Percentiles rank a stretch among this genome's conserved stretches.
Conservation (phyloP, 2,797 vertebrate species). For the Cryptoprocta ferox region DNA sequence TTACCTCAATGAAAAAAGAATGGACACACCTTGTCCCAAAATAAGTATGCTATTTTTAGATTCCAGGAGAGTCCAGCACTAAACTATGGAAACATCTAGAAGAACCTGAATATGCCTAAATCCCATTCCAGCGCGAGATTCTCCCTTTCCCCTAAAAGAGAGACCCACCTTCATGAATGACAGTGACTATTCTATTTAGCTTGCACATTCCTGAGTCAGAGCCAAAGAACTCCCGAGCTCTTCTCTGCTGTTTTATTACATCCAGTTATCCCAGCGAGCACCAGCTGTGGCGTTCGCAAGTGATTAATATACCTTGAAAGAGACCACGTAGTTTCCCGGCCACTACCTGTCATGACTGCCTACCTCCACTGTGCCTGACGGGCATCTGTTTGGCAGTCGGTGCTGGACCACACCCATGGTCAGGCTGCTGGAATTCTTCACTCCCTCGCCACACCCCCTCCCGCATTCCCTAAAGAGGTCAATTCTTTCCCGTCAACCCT, state of each 20-base stretch:
- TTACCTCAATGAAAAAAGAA: neutral
- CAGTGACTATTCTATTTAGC: rapidly evolving
- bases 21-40: neutral
- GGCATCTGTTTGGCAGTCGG: neutral
- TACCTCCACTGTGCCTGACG: neutral
- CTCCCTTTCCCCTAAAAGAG: neutral
- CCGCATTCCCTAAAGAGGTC: neutral
- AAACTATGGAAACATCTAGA: neutral
- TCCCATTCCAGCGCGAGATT: too few relatives aligned
- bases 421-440: neutral
- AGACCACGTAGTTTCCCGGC: neutral
- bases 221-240: neutral
- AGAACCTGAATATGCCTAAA: neutral
- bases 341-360: neutral
- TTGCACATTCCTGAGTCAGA: too few relatives aligned
- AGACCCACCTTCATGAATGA: neutral
- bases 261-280: neutral
- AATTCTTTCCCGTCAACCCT: neutral
- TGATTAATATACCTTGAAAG: neutral
- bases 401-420: neutral
- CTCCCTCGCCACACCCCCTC: neutral
- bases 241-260: neutral
- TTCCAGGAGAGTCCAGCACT: neutral
- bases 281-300: neutral
- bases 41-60: neutral